A percentile compares a stretch with the other conserved stretches of the same genome.
These are phyloP conservation scores for Channa striata DNA, from an alignment of 2,797 vertebrate species.

Conservation along the genomic window DNA sequence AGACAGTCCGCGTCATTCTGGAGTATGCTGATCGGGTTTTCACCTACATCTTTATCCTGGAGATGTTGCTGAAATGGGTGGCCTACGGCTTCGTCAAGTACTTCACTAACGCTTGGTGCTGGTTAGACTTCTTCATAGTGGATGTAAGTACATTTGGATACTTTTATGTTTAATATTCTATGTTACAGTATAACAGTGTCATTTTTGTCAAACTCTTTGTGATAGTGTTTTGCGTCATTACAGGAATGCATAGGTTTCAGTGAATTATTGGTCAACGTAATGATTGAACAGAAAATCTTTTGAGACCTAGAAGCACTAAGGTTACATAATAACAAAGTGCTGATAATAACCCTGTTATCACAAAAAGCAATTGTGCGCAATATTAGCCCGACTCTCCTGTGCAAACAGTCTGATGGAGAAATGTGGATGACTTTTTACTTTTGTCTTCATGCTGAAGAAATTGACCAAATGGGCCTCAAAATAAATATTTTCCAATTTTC, in stretches of 20 bases:
- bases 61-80: constrained; percentile 99
- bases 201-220: neutral
- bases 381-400: neutral
- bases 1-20: constrained; percentile 92
- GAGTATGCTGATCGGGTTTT: constrained; percentile 98
- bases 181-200: neutral
- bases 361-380: neutral
- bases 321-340: constrained; percentile 1
- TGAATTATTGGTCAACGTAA: constrained; percentile 2
- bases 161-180: constrained; percentile 8
- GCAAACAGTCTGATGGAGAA: neutral
- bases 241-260: neutral
- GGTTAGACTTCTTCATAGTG: constrained; percentile 99
- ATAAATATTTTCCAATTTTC: too few relatives aligned
- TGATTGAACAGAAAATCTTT: neutral
- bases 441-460: neutral
- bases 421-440: neutral
- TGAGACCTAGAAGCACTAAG: neutral
- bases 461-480: constrained; percentile 16
- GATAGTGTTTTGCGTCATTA: constrained; percentile 4
- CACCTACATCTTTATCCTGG: constrained; percentile 99
- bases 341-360: neutral
- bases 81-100: constrained; percentile 99
- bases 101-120: constrained; percentile 99
- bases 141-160: constrained; percentile 89